A percentile compares a stretch with the other conserved stretches of the same genome.
phyloP scores from a whole-genome alignment of 2,888 invertebrate species.

The Leptinotarsa peninsularis region DNA sequence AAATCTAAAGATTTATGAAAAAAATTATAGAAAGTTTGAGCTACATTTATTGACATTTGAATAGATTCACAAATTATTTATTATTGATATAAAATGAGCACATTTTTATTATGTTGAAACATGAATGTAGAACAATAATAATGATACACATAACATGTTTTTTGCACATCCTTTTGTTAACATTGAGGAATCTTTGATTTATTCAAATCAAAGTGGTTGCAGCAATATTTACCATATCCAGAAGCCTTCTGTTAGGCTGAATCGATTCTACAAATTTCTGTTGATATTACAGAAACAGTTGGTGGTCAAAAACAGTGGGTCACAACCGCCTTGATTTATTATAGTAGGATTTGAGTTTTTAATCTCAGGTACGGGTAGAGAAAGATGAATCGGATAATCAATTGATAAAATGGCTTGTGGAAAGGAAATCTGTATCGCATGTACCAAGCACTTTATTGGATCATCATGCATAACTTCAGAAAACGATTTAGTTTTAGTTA shows the following conservation, averaged over 20 bases:
- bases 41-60: slow-evolving; percentile 67
- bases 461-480: neutral
- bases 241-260: neutral
- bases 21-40: slow-evolving; percentile 64
- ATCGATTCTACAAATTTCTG: slow-evolving; percentile 4
- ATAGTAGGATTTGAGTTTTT: slow-evolving; percentile 39
- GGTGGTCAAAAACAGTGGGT: slow-evolving; percentile 19
- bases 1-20: slow-evolving; percentile 61
- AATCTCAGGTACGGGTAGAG: slow-evolving; percentile 64
- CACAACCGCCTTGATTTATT: slow-evolving; percentile 43
- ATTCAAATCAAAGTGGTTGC: slow-evolving; percentile 42
- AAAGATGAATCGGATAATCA: slow-evolving; percentile 52
- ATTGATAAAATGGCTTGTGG: neutral
- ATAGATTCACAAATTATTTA: slow-evolving; percentile 56
- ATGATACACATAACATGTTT: slow-evolving; percentile 20
- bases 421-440: slow-evolving; percentile 6
- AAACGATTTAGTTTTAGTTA: neutral
- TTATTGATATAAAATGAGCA: slow-evolving; percentile 62
- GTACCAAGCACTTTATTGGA: neutral
- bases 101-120: slow-evolving; percentile 53
- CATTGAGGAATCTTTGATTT: slow-evolving; percentile 4
- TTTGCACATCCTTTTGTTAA: slow-evolving; percentile 18
- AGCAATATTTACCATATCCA: slow-evolving; percentile 22
- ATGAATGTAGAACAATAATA: slow-evolving; percentile 47
- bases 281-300: slow-evolving; percentile 15